A percentile compares a stretch with the other conserved stretches of the same genome.
Conservation (phyloP, 2,797 vertebrate species). For the Naso thynnoides region DNA sequence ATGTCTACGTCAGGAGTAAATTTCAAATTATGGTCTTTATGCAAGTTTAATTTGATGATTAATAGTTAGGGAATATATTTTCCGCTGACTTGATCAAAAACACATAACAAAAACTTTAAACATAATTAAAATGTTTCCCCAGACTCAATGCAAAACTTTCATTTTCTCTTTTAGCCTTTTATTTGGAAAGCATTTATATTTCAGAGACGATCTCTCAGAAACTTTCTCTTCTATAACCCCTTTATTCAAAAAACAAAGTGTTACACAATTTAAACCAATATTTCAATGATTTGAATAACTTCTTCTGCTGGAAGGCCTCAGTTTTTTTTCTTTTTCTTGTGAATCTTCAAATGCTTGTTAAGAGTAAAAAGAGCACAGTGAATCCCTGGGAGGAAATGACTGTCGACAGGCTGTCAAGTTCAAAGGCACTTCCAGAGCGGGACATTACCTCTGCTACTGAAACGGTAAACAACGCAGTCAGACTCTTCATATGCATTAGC, state of each 20-base stretch:
- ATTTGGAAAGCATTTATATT: conserved; percentile 11
- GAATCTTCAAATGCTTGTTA: conserved; percentile 54
- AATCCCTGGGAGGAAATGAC: conserved; percentile 59
- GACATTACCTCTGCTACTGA: conserved; percentile 60
- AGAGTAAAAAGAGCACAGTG: conserved; percentile 43
- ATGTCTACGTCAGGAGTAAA: not conserved
- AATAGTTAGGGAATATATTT: too few species aligned
- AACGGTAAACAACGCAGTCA: conserved; percentile 62
- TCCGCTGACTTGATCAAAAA: too few species aligned
- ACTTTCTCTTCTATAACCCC: conserved; percentile 26
- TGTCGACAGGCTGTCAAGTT: conserved; percentile 70
- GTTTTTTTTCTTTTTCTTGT: not conserved
- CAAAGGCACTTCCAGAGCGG: conserved; percentile 61
- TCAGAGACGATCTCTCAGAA: conserved; percentile 23
- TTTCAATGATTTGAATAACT: conserved; percentile 50
- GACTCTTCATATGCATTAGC: conserved; percentile 57
- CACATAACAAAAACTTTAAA: not conserved
- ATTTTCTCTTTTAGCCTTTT: not conserved
- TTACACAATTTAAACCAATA: conserved; percentile 41
- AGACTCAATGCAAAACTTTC: not conserved
- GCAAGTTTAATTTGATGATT: too few species aligned
- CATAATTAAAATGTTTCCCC: not conserved
- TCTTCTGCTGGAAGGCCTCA: conserved; percentile 32
- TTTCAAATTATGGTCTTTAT: too few species aligned
- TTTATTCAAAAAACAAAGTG: conserved; percentile 27